A percentile compares a stretch with the other conserved stretches of the same genome.
phyloP scores from a whole-genome alignment of 2,797 vertebrate genomes.

The Gastrophryne carolinensis region DNA sequence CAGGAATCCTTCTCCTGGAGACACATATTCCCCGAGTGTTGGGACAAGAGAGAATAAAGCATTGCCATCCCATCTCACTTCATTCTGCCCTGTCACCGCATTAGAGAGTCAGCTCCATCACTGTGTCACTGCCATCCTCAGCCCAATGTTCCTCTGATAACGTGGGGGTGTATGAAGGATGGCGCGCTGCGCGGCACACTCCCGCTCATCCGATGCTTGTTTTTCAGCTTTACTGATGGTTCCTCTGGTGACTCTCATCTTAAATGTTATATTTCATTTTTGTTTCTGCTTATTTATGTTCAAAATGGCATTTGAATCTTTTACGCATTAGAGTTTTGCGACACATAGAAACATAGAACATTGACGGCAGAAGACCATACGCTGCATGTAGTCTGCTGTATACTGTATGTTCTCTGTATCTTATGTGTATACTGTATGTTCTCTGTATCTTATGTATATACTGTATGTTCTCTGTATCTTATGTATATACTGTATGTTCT shows the following conservation, averaged over 20 bases:
- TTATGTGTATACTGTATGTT: too few relatives aligned
- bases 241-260: neutral
- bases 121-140: conserved; percentile 14
- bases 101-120: conserved; percentile 17
- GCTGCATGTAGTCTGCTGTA: too few relatives aligned
- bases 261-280: too few relatives aligned
- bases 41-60: neutral
- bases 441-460: too few relatives aligned
- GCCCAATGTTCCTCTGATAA: neutral
- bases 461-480: too few relatives aligned
- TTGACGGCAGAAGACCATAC: too few relatives aligned
- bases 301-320: too few relatives aligned
- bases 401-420: too few relatives aligned
- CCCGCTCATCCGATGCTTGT: neutral
- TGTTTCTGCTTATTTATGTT: too few relatives aligned
- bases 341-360: too few relatives aligned
- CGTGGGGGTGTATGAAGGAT: neutral
- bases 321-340: too few relatives aligned
- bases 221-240: conserved; percentile 4
- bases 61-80: conserved; percentile 17
- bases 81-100: neutral
- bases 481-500: too few relatives aligned
- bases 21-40: neutral
- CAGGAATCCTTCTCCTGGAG: neutral
- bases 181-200: neutral